A percentile compares a stretch with the other conserved stretches of the same genome.
These are phyloP conservation scores for Luffia ferchaultella DNA, from an alignment of 2,888 invertebrate genomes.

Conservation along the genomic window DNA sequence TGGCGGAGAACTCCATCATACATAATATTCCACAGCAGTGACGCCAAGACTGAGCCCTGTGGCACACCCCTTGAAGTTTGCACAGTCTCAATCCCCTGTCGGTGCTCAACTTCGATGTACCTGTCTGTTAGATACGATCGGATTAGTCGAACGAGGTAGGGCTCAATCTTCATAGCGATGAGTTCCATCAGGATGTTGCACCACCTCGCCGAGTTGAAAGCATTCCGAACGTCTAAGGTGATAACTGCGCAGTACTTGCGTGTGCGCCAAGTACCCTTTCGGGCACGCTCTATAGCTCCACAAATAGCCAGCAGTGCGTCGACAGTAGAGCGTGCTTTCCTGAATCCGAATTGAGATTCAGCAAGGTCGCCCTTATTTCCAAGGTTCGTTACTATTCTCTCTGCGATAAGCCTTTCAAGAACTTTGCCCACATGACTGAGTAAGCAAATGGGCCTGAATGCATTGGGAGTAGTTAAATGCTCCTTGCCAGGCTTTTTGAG, in stretches of 20 bases:
- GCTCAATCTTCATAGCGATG: background rate
- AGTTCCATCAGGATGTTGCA: background rate
- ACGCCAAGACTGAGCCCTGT: too few relatives aligned
- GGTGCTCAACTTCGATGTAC: background rate
- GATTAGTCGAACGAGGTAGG: background rate
- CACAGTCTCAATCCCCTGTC: background rate
- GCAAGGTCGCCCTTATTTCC: background rate
- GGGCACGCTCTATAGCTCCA: background rate
- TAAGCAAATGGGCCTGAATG: background rate
- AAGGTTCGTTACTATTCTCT: background rate
- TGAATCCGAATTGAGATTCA: background rate
- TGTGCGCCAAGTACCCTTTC: background rate
- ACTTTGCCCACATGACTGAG: background rate
- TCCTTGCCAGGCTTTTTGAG: background rate
- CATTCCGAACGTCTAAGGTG: background rate
- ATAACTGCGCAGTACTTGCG: background rate
- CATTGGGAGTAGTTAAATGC: background rate
- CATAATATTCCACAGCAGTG: background rate
- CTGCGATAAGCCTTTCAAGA: background rate
- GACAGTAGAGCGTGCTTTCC: background rate
- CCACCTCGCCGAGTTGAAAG: too few relatives aligned
- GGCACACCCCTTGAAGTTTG: background rate
- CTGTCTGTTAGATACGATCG: background rate
- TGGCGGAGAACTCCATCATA: conserved; percentile 8
- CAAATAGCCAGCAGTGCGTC: background rate